These are phyloP conservation scores for Pinctada fucata DNA, from an alignment of 2,888 invertebrate species.

Conservation along the genomic window DNA sequence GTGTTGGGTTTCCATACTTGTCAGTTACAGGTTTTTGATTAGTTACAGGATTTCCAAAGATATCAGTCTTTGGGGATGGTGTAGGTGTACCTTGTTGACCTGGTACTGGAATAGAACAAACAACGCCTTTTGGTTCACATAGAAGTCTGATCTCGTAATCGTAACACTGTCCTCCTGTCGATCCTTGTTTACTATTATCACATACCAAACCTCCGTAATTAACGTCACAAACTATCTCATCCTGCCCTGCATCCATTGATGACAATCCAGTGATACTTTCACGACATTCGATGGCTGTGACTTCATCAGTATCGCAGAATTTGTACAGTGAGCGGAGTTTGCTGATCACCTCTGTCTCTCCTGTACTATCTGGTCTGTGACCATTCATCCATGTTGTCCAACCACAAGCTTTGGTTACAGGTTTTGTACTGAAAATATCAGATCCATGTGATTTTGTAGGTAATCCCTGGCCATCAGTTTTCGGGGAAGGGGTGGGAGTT, in stretches of 20 bases:
- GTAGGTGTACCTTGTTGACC: conserved; percentile 48
- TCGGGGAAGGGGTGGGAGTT: conserved; percentile 44
- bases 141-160: conserved; percentile 71
- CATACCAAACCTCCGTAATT: conserved; percentile 74
- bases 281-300: conserved; percentile 65
- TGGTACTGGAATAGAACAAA: conserved; percentile 44
- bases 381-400: conserved; percentile 90
- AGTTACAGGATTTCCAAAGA: conserved; percentile 31
- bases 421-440: conserved; percentile 34
- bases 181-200: conserved; percentile 22
- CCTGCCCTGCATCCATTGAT: conserved; percentile 48
- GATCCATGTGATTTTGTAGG: conserved; percentile 42
- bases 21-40: conserved; percentile 26
- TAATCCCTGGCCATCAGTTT: conserved; percentile 26
- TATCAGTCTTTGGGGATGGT: conserved; percentile 39
- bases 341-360: conserved; percentile 70
- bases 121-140: conserved; percentile 78
- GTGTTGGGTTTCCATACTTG: conserved; percentile 40
- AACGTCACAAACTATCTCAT: conserved; percentile 49
- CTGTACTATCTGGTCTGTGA: conserved; percentile 60
- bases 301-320: conserved; percentile 65
- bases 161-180: conserved; percentile 53
- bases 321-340: conserved; percentile 47
- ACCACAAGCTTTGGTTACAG: conserved; percentile 79
- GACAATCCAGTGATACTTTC: conserved; percentile 44